A percentile compares a stretch with the other conserved stretches of the same genome.
phyloP scores from a whole-genome alignment of 2,797 vertebrate genomes.

The Hirundo rustica region DNA sequence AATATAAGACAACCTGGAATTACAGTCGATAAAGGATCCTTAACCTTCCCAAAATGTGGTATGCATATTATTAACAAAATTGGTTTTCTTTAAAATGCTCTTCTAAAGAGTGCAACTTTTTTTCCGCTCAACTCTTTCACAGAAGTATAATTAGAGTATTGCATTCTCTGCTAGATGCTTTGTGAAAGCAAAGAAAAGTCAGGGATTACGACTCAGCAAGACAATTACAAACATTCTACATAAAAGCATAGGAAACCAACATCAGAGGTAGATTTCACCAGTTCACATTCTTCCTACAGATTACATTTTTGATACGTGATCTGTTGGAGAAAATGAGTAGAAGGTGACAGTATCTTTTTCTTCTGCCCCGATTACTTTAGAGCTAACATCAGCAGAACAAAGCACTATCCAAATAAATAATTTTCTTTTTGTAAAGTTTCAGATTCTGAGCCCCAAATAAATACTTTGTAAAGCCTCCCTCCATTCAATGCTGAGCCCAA shows the following conservation, averaged over 20 bases:
- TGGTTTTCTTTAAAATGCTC: background rate
- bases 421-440: background rate
- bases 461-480: background rate
- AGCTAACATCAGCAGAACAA: background rate
- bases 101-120: background rate
- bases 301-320: slow-evolving; percentile 12
- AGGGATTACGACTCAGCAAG: slow-evolving; percentile 37
- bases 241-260: background rate
- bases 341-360: background rate
- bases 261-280: slow-evolving; percentile 3
- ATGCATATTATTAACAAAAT: background rate
- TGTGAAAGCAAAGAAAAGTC: slow-evolving; percentile 31
- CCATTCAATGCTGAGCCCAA: background rate
- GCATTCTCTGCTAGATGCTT: slow-evolving; percentile 20
- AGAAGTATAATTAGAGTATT: slow-evolving; percentile 47
- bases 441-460: background rate
- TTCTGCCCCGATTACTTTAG: background rate
- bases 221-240: slow-evolving; percentile 38
- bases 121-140: background rate
- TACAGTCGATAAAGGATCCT: background rate
- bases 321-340: slow-evolving; percentile 12
- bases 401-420: background rate
- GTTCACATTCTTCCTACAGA: slow-evolving; percentile 12
- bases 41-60: background rate
- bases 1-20: background rate